A percentile compares a stretch with the other conserved stretches of the same genome.
Conservation (phyloP, 92 coral and sea anemone species). For the Heteractis magnifica region DNA sequence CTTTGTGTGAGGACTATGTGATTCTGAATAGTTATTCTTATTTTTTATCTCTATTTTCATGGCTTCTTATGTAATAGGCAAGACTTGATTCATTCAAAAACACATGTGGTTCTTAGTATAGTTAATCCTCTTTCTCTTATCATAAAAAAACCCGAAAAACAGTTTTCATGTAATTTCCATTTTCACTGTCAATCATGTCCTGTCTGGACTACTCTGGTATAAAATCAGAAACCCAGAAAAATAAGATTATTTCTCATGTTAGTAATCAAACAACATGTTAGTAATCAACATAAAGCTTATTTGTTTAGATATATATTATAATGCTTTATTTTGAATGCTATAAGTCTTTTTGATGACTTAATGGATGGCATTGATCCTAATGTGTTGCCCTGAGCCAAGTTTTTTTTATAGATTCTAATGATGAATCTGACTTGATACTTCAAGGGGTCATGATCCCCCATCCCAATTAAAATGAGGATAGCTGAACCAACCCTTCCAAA, state of each 20-base stretch:
- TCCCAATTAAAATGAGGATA: not conserved
- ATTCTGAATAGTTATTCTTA: too few species aligned
- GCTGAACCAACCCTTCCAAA: not conserved
- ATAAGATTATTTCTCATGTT: not conserved
- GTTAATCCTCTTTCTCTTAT: not conserved
- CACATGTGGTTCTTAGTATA: not conserved
- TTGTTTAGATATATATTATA: constrained; percentile 6
- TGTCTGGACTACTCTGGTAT: not conserved
- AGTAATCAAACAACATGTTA: not conserved
- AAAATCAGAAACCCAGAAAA: not conserved
- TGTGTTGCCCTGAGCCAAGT: not conserved
- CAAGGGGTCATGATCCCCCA: constrained; percentile 18
- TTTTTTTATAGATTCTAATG: not conserved
- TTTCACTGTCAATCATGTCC: not conserved
- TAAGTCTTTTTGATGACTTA: not conserved
- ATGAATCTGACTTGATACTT: not conserved
- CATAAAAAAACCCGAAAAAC: not conserved
- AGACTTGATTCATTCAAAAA: not conserved
- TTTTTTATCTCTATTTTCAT: not conserved
- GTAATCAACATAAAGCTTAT: not conserved
- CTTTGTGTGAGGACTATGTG: not conserved
- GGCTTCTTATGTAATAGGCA: not conserved
- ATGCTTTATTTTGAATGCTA: not conserved
- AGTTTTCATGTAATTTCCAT: not conserved
- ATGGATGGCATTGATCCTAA: not conserved